Conservation (phyloP, 2,113 vertebrate species). For the Hemiprocne comata region DNA sequence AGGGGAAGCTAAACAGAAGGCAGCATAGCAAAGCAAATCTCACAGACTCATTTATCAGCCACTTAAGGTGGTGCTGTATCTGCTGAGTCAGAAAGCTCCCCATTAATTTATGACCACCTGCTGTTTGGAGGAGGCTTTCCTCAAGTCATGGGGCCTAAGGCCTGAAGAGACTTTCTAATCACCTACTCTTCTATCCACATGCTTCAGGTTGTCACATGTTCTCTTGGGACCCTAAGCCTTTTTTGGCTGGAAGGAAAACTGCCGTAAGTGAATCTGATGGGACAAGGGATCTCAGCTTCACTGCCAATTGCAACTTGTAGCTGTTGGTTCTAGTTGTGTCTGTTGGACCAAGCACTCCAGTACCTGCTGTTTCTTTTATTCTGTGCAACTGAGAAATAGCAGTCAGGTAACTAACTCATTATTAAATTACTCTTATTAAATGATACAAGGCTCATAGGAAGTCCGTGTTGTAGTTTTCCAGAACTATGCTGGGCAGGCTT, state of each 20-base stretch:
- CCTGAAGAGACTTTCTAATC: background rate
- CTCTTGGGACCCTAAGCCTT: background rate
- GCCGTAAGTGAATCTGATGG: background rate
- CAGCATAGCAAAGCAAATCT: background rate
- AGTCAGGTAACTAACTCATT: background rate
- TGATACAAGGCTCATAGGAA: background rate
- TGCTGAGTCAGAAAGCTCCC: conserved; percentile 23
- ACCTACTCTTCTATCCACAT: background rate
- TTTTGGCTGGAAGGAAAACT: background rate
- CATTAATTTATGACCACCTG: background rate
- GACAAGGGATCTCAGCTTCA: background rate
- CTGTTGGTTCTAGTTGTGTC: background rate
- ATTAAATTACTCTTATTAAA: background rate
- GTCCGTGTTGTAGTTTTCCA: background rate
- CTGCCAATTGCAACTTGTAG: background rate
- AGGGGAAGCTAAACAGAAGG: background rate
- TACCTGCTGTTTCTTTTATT: background rate
- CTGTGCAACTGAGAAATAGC: background rate
- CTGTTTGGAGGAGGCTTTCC: background rate
- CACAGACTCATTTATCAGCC: background rate
- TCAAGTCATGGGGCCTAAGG: background rate
- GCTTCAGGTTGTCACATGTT: background rate
- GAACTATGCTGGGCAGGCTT: background rate
- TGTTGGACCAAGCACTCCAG: rapidly evolving
- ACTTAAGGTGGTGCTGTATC: background rate